These are phyloP conservation scores for Gallirallus australis DNA, from an alignment of 2,797 vertebrate genomes.

Conservation along the genomic window DNA sequence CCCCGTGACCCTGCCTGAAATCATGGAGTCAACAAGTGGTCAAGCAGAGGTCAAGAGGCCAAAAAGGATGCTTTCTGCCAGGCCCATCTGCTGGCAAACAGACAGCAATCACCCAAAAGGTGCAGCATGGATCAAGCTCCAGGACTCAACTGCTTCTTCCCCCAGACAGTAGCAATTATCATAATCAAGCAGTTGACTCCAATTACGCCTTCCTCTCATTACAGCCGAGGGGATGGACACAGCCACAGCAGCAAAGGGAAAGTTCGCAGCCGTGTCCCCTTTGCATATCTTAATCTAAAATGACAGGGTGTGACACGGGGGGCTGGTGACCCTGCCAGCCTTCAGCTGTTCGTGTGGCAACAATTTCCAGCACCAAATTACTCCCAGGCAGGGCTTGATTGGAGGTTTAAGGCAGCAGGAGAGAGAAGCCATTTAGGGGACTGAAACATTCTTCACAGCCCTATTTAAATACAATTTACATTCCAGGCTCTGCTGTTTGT, in stretches of 20 bases:
- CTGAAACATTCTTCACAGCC: conserved; percentile 65
- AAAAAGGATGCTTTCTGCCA: conserved; percentile 59
- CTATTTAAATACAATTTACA: conserved; percentile 78
- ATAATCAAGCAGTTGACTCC: conserved; percentile 92
- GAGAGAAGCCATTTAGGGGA: conserved; percentile 73
- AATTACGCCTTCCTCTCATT: conserved; percentile 80
- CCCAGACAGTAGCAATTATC: conserved; percentile 98
- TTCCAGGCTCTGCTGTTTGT: conserved; percentile 68
- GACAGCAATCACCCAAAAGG: conserved; percentile 64
- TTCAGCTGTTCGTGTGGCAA: conserved; percentile 89
- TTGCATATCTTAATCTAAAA: conserved; percentile 99
- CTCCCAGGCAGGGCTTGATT: conserved; percentile 83
- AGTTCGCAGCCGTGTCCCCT: conserved; percentile 85
- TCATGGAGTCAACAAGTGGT: conserved; percentile 76
- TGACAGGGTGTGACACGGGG: conserved; percentile 95
- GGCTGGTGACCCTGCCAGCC: conserved; percentile 92
- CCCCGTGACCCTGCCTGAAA: conserved; percentile 49
- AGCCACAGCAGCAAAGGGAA: conserved; percentile 79
- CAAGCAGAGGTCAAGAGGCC: conserved; percentile 73
- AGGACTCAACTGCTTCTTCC: conserved; percentile 78
- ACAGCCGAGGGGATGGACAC: conserved; percentile 66
- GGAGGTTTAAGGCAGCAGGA: conserved; percentile 71
- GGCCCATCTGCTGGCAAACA: conserved; percentile 63
- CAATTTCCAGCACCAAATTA: conserved; percentile 92
- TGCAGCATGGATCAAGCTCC: conserved; percentile 78